These are phyloP conservation scores for Cryptus armator DNA, from an alignment of 2,888 invertebrate genomes.

Conservation along the genomic window DNA sequence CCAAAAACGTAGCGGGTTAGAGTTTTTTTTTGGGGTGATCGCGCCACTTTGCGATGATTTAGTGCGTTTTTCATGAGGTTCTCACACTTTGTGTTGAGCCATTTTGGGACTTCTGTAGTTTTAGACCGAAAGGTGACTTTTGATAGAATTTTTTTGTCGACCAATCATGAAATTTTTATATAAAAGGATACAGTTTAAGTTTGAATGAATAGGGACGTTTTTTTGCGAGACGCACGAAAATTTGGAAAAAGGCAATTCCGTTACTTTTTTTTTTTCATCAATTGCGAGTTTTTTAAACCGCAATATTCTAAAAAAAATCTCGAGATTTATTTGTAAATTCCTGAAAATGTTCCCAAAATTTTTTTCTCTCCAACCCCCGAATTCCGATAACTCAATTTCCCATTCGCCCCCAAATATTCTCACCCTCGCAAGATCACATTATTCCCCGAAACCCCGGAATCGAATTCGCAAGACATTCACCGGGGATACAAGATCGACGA, in stretches of 20 bases:
- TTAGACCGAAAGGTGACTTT: background rate
- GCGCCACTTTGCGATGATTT: constrained; percentile 38
- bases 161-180: background rate
- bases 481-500: constrained; percentile 19
- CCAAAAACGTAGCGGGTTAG: constrained; percentile 24
- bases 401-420: constrained; percentile 34
- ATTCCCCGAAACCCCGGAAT: constrained; percentile 48
- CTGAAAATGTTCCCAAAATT: background rate
- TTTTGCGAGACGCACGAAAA: background rate
- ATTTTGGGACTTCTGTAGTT: background rate
- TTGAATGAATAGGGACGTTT: background rate
- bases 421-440: constrained; percentile 23
- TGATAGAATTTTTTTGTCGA: background rate
- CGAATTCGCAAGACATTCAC: constrained; percentile 57
- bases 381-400: background rate
- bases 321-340: background rate
- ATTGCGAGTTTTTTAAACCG: background rate
- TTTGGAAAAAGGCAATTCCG: background rate
- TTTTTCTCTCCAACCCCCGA: background rate
- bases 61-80: background rate
- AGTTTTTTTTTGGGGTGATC: constrained; percentile 3
- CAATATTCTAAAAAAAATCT: background rate
- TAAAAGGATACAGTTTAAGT: no score
- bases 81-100: background rate
- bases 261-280: background rate